Conservation (phyloP, 1,140 invertebrate genomes). For the Danaus plexippus region DNA sequence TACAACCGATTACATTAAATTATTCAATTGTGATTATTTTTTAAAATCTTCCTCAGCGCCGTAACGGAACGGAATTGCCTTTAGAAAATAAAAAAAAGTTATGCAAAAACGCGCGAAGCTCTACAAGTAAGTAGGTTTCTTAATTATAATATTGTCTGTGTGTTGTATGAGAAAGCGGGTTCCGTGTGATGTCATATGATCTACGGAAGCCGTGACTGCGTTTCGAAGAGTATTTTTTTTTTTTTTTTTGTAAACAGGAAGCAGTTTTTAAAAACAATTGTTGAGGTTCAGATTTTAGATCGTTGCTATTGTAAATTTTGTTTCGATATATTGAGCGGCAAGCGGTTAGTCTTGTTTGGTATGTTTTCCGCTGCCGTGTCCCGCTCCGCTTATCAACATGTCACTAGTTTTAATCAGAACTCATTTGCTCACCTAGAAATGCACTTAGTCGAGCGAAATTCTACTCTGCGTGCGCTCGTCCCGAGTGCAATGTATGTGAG, state of each 20-base stretch:
- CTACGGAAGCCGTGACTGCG: too few relatives aligned
- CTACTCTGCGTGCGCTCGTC: conserved; percentile 51
- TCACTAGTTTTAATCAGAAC: conserved; percentile 23
- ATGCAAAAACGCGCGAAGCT: conserved; percentile 25
- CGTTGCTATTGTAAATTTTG: too few relatives aligned
- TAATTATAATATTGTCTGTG: conserved; percentile 8
- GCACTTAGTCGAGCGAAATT: conserved; percentile 59
- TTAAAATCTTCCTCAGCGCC: too few relatives aligned
- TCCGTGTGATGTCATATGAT: too few relatives aligned
- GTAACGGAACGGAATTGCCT: conserved; percentile 21
- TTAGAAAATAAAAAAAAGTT: conserved; percentile 21
- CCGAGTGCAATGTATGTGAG: conserved; percentile 45
- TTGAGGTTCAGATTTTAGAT: too few relatives aligned
- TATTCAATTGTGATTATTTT: too few relatives aligned
- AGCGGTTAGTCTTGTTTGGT: too few relatives aligned
- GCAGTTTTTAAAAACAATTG: too few relatives aligned
- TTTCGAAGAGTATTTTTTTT: too few relatives aligned
- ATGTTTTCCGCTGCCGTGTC: conserved; percentile 19
- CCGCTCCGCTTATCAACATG: conserved; percentile 37
- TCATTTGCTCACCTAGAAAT: conserved; percentile 35
- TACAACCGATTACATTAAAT: too few relatives aligned
- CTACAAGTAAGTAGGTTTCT: conserved; percentile 29
- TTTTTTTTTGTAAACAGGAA: too few relatives aligned
- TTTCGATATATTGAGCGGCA: too few relatives aligned
- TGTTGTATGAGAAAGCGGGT: conserved; percentile 7